phyloP scores from a whole-genome alignment of 1,140 invertebrate genomes.

The Drosophila pectinifera region DNA sequence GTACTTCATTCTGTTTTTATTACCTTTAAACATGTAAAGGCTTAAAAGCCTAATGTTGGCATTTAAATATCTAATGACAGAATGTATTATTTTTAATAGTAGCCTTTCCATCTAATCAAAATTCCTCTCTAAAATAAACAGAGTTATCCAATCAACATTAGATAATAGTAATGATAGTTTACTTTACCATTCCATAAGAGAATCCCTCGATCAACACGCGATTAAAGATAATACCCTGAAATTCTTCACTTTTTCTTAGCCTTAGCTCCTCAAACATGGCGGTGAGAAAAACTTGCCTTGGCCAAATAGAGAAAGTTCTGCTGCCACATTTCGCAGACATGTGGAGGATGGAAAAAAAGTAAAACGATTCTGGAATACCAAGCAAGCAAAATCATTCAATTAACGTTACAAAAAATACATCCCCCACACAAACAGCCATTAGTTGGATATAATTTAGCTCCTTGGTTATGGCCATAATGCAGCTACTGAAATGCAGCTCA shows the following conservation, averaged over 20 bases:
- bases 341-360: conserved; percentile 13
- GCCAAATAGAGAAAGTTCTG: conserved; percentile 50
- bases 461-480: conserved; percentile 56
- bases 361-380: conserved; percentile 43
- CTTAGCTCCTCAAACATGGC: not conserved
- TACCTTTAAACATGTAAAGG: too few relatives aligned
- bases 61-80: too few relatives aligned
- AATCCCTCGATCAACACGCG: conserved; percentile 9
- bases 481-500: conserved; percentile 59
- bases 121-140: not conserved
- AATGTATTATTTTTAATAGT: too few relatives aligned
- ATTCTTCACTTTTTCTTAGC: conserved; percentile 22
- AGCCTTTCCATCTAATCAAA: too few relatives aligned
- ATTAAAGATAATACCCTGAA: conserved; percentile 30
- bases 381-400: conserved; percentile 52
- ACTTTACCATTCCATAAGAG: not conserved
- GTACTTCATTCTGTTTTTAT: too few relatives aligned
- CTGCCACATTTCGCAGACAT: conserved; percentile 10
- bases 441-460: conserved; percentile 60
- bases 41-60: too few relatives aligned
- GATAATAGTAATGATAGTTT: not conserved
- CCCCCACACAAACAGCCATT: conserved; percentile 42
- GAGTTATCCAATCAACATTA: not conserved
- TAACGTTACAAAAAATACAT: conserved; percentile 19
- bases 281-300: conserved; percentile 22